Percentiles rank a stretch among this genome's conserved stretches.
phyloP scores from a whole-genome alignment of 2,797 vertebrate species.

The Tragelaphus eurycerus region DNA sequence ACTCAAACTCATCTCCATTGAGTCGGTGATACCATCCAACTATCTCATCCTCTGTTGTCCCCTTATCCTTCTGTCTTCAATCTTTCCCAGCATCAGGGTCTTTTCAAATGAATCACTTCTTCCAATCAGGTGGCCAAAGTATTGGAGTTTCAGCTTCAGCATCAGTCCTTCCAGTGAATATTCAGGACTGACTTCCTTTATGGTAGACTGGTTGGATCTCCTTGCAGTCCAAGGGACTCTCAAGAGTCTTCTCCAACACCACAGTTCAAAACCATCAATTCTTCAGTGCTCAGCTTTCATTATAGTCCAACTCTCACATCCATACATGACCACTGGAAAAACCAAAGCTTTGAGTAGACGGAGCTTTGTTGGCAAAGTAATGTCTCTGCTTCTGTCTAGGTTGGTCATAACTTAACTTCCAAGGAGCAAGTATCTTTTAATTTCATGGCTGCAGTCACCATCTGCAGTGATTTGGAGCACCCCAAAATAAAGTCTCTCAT shows the following conservation, averaged over 20 bases:
- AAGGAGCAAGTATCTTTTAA: neutral
- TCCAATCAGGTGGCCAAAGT: neutral
- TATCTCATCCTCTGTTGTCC: neutral
- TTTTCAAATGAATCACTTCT: neutral
- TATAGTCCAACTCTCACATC: neutral
- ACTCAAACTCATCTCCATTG: neutral
- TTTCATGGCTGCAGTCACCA: neutral
- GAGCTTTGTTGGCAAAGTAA: neutral
- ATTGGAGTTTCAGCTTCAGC: neutral
- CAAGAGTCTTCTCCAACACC: neutral
- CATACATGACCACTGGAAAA: neutral
- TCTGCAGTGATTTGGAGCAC: neutral
- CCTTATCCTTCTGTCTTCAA: neutral
- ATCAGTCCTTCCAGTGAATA: neutral
- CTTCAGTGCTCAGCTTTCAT: neutral
- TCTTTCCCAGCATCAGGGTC: neutral
- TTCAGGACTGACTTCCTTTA: neutral
- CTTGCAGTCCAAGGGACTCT: neutral
- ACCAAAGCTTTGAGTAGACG: neutral
- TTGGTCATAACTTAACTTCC: neutral
- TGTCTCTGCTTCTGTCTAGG: neutral
- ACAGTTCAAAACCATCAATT: neutral
- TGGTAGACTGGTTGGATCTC: neutral
- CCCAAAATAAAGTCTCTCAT: neutral
- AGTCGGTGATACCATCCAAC: neutral